Base-by-base conservation (phyloP, 2,797 vertebrate species). In the Neoniphon sammara region DNA sequence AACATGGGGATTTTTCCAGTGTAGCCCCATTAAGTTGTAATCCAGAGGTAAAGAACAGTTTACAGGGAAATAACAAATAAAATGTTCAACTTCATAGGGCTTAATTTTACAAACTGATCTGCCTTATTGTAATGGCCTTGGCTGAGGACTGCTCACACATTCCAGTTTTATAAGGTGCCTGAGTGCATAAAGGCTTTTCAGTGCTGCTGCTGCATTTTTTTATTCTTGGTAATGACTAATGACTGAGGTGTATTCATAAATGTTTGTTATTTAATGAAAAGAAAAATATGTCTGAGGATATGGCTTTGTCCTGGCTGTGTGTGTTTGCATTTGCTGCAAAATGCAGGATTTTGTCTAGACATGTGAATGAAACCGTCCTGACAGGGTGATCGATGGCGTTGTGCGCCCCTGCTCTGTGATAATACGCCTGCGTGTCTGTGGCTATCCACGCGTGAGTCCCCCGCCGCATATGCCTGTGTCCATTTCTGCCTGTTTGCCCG, bases 221-320 rank as follows among this genome's bases (percentile, higher is more conserved):
- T 34, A 57, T 77, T 75, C 77, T 75, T 59, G 44, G 62, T 61
- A 39, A 79, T 81, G 66, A 83, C 62, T 70, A 78, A 79, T 76
- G 67, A 78, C 46, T 78, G 42, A 10, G 55, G 63, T 55, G 75
- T 47, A 25, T 55, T 73, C 21, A 54, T 50, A 63, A 17, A 56
- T 58, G 27, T 12, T 34, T 36, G 25, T 55, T 44, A 52, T 52
- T 58, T 18, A n/a, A 60, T 65, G 55, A 74, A 65, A 82, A 46
- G 44, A 73, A 21, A 14, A 66, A 60, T 64, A 44, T 27, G 50
- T 69, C 23, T 61, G 58, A 61, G 64, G 46, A 59, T 67, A 36
- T 53, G 42, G 30, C 69, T 63, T 47, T 66, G 59, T 55, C 70
- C 64, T 49, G 70, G 17, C 12, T 73, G 62, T 46, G 73, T 55